A percentile compares a stretch with the other conserved stretches of the same genome.
Evolutionary conservation across 1,140 invertebrate species (phyloP).

Genomic region (Danaus melanippus): DNA sequence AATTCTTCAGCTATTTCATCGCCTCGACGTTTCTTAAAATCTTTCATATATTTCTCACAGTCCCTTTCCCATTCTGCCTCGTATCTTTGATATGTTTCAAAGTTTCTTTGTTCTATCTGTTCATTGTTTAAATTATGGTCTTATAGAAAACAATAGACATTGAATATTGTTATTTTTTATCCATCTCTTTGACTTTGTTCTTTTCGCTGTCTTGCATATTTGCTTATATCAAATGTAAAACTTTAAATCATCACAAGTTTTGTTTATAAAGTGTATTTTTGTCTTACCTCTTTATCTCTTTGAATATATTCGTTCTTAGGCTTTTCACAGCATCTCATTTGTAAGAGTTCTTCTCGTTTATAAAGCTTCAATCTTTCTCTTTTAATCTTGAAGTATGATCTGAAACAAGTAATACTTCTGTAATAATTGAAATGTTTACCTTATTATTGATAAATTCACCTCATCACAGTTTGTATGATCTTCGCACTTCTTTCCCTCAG

Average conservation of each 20-base stretch:
- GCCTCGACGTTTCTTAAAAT: slow-evolving; percentile 25
- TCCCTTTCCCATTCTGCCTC: slow-evolving; percentile 20
- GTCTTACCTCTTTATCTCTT: slow-evolving; percentile 19
- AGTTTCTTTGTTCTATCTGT: slow-evolving; percentile 16
- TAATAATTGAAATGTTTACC: slow-evolving; percentile 8
- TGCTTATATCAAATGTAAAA: too few relatives aligned
- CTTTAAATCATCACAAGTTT: slow-evolving; percentile 2
- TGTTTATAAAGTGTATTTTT: slow-evolving; percentile 1
- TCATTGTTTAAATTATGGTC: neutral
- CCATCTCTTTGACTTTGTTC: too few relatives aligned
- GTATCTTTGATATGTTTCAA: slow-evolving; percentile 21
- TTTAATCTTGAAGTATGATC: slow-evolving; percentile 43
- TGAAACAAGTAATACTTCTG: slow-evolving; percentile 9
- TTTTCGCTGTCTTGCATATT: too few relatives aligned
- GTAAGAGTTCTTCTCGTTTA: slow-evolving; percentile 35
- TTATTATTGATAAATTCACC: slow-evolving; percentile 24
- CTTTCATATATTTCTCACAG: slow-evolving; percentile 24
- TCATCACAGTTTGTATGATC: slow-evolving; percentile 41
- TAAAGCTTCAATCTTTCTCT: slow-evolving; percentile 29
- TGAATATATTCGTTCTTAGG: slow-evolving; percentile 6
- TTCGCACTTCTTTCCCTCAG: slow-evolving; percentile 34
- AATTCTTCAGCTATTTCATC: slow-evolving; percentile 32
- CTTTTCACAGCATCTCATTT: slow-evolving; percentile 24
- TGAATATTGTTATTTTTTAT: too few relatives aligned
- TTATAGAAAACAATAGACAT: neutral